Conservation (phyloP, 1,140 invertebrate genomes). For the Caligus rogercresseyi region DNA sequence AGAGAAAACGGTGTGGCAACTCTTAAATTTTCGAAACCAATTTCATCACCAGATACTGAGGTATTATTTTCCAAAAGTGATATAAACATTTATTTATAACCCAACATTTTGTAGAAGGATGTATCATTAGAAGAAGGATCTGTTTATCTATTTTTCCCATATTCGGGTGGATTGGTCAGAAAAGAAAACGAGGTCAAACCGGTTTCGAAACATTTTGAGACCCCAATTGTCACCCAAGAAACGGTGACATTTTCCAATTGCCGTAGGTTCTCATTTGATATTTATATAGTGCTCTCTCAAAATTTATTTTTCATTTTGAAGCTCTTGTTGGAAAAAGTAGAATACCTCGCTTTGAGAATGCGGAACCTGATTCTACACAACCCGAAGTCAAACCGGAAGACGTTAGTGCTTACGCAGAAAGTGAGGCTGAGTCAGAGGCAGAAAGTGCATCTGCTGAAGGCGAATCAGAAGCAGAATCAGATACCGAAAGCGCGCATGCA, state of each 20-base stretch:
- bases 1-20: slow-evolving; percentile 2
- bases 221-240: slow-evolving; percentile 4
- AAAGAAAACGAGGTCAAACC: background rate
- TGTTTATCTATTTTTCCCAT: slow-evolving; percentile 1
- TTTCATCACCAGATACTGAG: background rate
- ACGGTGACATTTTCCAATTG: slow-evolving; percentile 1
- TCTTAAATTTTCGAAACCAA: slow-evolving; percentile 2
- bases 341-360: too few species aligned
- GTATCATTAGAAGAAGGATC: background rate
- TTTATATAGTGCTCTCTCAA: background rate
- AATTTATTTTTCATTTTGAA: background rate
- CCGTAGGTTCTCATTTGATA: background rate
- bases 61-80: background rate
- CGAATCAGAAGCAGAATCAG: slow-evolving; percentile 28
- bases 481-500: slow-evolving; percentile 29
- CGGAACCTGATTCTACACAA: too few species aligned
- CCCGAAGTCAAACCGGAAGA: too few species aligned
- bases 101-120: background rate
- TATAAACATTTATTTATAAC: background rate
- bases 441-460: slow-evolving; percentile 23
- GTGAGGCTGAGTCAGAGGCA: background rate
- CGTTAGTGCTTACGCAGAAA: background rate
- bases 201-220: slow-evolving; percentile 8
- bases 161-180: slow-evolving; percentile 1
- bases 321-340: background rate